Percentiles rank a stretch among this genome's conserved stretches.
Conservation (phyloP, 1,140 invertebrate species). For the Arctopsyche grandis region DNA sequence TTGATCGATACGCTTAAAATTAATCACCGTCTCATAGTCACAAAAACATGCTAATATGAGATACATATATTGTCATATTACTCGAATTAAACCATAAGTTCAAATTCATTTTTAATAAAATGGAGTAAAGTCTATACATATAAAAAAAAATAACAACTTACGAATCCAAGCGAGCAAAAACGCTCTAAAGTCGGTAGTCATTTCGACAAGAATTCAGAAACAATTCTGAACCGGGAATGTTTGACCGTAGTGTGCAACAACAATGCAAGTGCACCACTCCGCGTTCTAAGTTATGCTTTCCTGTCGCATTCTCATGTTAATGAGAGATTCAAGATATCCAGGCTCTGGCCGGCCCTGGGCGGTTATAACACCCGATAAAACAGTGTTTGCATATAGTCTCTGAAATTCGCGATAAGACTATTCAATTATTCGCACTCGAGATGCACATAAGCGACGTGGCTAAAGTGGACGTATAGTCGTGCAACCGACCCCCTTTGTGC, state of each 20-base stretch:
- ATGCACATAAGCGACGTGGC: background rate
- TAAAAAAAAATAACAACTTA: no score
- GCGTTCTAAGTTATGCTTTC: constrained; percentile 31
- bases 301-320: constrained; percentile 46
- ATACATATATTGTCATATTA: no score
- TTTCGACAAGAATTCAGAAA: background rate
- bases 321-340: constrained; percentile 38
- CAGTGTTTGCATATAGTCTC: constrained; percentile 35
- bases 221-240: background rate
- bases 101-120: no score
- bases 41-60: no score
- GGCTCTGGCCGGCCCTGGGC: background rate
- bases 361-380: constrained; percentile 31
- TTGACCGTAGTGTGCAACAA: background rate
- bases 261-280: constrained; percentile 3
- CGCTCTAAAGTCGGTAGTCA: background rate
- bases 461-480: no score
- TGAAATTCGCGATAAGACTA: constrained; percentile 22
- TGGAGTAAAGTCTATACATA: no score
- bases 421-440: constrained; percentile 43
- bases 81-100: no score
- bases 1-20: no score
- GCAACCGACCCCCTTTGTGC: no score
- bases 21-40: no score
- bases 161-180: no score